phyloP scores from a whole-genome alignment of 2,888 invertebrate species.

The Brachycybe producta region DNA sequence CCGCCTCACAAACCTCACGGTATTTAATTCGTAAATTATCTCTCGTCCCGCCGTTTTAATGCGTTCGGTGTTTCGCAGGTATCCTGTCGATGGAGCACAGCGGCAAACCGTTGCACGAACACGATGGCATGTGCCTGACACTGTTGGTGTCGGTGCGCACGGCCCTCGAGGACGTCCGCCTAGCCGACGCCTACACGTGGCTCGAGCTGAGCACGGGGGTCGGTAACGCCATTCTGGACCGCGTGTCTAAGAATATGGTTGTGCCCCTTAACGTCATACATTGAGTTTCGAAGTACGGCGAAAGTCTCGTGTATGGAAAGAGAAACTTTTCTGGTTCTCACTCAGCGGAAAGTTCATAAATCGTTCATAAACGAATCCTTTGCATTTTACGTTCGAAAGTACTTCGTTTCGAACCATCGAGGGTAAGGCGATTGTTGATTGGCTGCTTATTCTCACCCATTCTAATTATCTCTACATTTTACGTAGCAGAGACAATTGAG shows the following conservation, averaged over 20 bases:
- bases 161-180: slow-evolving; percentile 70
- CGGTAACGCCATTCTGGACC: slow-evolving; percentile 51
- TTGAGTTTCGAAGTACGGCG: no score
- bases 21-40: slow-evolving; percentile 74
- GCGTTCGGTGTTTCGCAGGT: slow-evolving; percentile 9
- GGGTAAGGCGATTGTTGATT: no score
- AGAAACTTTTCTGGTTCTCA: no score
- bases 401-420: no score
- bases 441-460: no score
- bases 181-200: slow-evolving; percentile 82
- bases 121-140: slow-evolving; percentile 70
- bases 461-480: no score
- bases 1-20: slow-evolving; percentile 18
- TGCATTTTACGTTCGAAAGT: no score
- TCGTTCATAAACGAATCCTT: no score
- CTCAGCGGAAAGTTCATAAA: no score
- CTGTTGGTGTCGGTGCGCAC: slow-evolving; percentile 69
- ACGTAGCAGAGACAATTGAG: no score
- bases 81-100: slow-evolving; percentile 41
- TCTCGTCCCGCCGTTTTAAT: slow-evolving; percentile 52
- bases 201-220: slow-evolving; percentile 59
- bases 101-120: slow-evolving; percentile 26
- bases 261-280: slow-evolving; percentile 71
- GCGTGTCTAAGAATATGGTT: slow-evolving; percentile 62
- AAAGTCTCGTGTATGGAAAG: no score